Evolutionary conservation across 2,113 vertebrate species (phyloP).

Genomic region (Lasiurus cinereus): DNA sequence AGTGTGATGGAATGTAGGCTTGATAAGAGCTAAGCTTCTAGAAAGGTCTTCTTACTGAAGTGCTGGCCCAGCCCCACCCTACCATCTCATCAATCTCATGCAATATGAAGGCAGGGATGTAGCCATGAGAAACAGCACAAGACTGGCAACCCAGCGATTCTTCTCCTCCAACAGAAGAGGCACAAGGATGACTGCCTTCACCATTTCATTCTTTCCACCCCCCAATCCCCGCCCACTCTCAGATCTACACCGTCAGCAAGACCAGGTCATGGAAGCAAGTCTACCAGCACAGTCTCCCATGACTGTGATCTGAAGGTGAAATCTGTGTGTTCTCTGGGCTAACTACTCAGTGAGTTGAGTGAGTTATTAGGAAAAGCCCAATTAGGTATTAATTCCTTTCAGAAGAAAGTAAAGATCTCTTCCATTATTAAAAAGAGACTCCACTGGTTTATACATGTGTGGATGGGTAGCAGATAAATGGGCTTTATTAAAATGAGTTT

Average conservation of each 20-base stretch:
- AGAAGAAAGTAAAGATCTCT: conserved; percentile 46
- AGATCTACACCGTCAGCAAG: background rate
- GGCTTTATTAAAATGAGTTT: conserved; percentile 38
- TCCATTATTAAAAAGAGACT: background rate
- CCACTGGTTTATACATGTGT: background rate
- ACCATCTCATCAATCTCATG: background rate
- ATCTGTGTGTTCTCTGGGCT: background rate
- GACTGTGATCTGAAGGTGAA: background rate
- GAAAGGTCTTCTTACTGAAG: background rate
- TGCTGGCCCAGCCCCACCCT: background rate
- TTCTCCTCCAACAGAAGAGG: conserved; percentile 3
- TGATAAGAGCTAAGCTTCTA: background rate
- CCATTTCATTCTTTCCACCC: background rate
- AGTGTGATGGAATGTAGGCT: conserved; percentile 24
- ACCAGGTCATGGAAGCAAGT: background rate
- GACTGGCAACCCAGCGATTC: background rate
- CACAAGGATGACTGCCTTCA: background rate
- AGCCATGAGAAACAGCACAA: background rate
- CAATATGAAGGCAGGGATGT: background rate
- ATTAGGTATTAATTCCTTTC: conserved; percentile 31
- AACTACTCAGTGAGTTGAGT: background rate
- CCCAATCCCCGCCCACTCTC: background rate
- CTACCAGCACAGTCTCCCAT: background rate
- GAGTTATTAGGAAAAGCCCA: conserved; percentile 13
- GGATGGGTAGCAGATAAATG: background rate